Evolutionary conservation across 2,113 vertebrate species (phyloP).

Genomic region (Seriola rivoliana): DNA sequence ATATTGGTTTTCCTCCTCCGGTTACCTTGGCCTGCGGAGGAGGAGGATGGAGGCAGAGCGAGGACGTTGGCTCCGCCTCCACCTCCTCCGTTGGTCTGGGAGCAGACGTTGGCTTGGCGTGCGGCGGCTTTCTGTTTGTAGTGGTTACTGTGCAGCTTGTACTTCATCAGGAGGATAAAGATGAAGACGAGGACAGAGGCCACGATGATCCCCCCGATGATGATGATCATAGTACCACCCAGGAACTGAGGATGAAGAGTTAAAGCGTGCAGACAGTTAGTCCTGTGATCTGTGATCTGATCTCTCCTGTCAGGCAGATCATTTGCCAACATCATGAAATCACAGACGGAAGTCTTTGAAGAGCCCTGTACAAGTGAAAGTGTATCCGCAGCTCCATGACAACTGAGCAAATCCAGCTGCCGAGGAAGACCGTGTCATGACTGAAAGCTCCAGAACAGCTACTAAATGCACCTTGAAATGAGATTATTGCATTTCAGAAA

Average conservation of each 20-base stretch:
- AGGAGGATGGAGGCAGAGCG: slow-evolving; percentile 70
- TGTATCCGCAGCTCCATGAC: too few relatives aligned
- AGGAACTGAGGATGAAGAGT: slow-evolving; percentile 75
- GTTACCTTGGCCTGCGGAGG: slow-evolving; percentile 70
- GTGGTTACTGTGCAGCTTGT: slow-evolving; percentile 89
- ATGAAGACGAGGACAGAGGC: slow-evolving; percentile 90
- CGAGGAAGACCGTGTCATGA: too few relatives aligned
- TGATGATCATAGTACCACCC: slow-evolving; percentile 90
- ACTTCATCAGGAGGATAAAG: slow-evolving; percentile 90
- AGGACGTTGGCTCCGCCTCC: slow-evolving; percentile 54
- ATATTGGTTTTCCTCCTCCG: not conserved
- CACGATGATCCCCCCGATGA: slow-evolving; percentile 90
- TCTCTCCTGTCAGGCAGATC: not conserved
- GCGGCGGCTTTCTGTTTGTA: slow-evolving; percentile 85
- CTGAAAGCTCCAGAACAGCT: not conserved
- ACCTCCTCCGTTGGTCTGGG: slow-evolving; percentile 81
- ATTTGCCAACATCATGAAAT: not conserved
- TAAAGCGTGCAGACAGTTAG: not conserved
- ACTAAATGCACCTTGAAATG: not conserved
- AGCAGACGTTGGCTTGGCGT: slow-evolving; percentile 85
- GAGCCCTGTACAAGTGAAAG: too few relatives aligned
- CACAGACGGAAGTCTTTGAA: too few relatives aligned
- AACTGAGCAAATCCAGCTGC: too few relatives aligned
- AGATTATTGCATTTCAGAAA: too few relatives aligned
- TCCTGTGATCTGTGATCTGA: too few relatives aligned